Evolutionary conservation across 2,113 vertebrate genomes (phyloP).

Genomic region (Oxyura jamaicensis): DNA sequence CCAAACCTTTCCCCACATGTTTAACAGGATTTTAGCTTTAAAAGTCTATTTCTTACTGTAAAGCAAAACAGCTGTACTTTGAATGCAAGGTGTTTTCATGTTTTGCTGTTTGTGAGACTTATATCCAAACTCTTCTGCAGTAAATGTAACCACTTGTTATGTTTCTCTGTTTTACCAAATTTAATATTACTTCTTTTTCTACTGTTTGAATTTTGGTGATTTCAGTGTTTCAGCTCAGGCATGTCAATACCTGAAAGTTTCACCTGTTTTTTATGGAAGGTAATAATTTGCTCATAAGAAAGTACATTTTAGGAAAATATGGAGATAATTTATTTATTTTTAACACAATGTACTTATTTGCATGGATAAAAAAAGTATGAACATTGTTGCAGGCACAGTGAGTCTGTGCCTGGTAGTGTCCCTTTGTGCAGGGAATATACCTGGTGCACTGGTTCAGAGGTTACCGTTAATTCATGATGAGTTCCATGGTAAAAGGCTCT

Average conservation of each 20-base stretch:
- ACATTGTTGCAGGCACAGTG: background rate
- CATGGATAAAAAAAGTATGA: background rate
- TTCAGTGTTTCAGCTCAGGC: background rate
- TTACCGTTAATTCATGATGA: background rate
- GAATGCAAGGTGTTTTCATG: background rate
- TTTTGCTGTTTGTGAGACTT: background rate
- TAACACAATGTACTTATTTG: background rate
- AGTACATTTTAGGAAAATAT: background rate
- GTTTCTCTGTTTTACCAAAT: background rate
- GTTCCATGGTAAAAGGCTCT: background rate
- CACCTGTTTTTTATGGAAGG: background rate
- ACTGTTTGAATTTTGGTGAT: background rate
- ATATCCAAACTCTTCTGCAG: background rate
- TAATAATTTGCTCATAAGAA: background rate
- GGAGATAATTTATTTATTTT: background rate
- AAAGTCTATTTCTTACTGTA: background rate
- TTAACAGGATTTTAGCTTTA: background rate
- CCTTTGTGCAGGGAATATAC: background rate
- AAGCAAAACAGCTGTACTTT: background rate
- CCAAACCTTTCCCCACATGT: background rate
- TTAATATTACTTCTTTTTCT: background rate
- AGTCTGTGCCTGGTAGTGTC: background rate
- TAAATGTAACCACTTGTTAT: background rate
- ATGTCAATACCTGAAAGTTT: background rate
- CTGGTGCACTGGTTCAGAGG: background rate